phyloP scores from a whole-genome alignment of 2,797 vertebrate genomes.

The Alosa sapidissima region DNA sequence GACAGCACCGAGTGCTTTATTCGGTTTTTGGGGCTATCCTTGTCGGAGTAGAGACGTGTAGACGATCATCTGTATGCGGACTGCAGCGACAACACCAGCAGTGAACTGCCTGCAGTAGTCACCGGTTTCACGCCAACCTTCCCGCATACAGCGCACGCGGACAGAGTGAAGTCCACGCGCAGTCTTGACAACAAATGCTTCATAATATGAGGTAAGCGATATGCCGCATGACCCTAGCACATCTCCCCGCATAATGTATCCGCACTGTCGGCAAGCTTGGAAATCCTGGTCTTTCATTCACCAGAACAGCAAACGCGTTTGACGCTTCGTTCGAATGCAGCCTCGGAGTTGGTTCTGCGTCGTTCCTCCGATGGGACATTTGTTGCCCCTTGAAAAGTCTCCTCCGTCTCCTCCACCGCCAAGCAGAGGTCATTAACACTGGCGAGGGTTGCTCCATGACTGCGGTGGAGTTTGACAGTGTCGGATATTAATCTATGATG shows the following conservation, averaged over 20 bases:
- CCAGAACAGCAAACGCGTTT: neutral
- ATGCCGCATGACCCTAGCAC: neutral
- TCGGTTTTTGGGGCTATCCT: neutral
- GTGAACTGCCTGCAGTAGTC: slow-evolving; percentile 58
- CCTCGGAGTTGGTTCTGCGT: neutral
- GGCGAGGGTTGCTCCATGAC: neutral
- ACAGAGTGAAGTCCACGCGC: slow-evolving; percentile 30
- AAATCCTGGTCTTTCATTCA: neutral
- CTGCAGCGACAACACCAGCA: slow-evolving; percentile 62
- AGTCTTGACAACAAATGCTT: slow-evolving; percentile 15
- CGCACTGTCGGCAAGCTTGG: neutral
- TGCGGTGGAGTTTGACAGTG: slow-evolving; percentile 14
- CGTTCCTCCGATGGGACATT: slow-evolving; percentile 2
- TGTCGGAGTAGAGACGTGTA: slow-evolving; percentile 5
- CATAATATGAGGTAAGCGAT: neutral
- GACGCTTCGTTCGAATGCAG: neutral
- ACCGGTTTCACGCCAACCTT: slow-evolving; percentile 44
- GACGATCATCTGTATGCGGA: slow-evolving; percentile 52
- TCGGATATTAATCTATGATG: neutral
- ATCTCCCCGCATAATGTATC: neutral
- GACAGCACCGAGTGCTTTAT: neutral
- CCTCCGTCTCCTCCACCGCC: neutral
- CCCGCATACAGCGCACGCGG: slow-evolving; percentile 41
- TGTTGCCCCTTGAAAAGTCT: slow-evolving; percentile 21
- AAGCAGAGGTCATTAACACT: slow-evolving; percentile 14